Percentiles rank a stretch among this genome's conserved stretches.
phyloP scores from a whole-genome alignment of 2,113 vertebrate species.

The chimpanzee (Pan troglodytes) region NHGRI_mPanTro3-v2.1_pri NC_086016.1:48491501-48492000 shows the following conservation, averaged over 20 bases:
- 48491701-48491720: accelerated
- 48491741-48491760: not conserved
- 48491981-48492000: not conserved
- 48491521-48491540: no score
- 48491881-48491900: not conserved
- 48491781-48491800: not conserved
- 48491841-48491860: not conserved
- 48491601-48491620: not conserved
- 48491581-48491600: no score
- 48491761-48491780: no score
- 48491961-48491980: not conserved
- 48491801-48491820: not conserved
- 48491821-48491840: not conserved
- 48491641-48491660: not conserved
- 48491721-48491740: accelerated
- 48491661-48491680: not conserved
- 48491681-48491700: not conserved
- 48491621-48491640: not conserved
- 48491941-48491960: not conserved
- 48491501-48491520: no score
- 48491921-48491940: not conserved
- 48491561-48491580: no score
- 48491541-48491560: no score
- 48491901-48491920: not conserved
- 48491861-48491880: not conserved